phyloP scores from a whole-genome alignment of 2,113 vertebrate species.

The Clupea harengus region DNA sequence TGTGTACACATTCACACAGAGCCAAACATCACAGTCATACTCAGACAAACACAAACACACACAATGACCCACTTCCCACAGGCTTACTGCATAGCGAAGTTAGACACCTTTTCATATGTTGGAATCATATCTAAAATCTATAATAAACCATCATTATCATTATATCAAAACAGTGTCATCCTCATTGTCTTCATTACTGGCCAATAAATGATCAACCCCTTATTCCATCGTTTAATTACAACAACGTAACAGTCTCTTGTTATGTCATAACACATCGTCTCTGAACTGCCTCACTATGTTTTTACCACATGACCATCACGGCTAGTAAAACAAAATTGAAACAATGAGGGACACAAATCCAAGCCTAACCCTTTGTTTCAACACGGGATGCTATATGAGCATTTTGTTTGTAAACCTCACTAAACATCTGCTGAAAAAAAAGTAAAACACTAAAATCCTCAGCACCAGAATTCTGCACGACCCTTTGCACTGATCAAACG shows the following conservation, averaged over 20 bases:
- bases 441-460: background rate
- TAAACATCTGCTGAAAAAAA: background rate
- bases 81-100: background rate
- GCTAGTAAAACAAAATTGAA: background rate
- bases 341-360: background rate
- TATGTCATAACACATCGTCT: too few relatives aligned
- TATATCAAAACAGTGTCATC: too few relatives aligned
- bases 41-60: conserved; percentile 13
- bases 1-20: conserved; percentile 21
- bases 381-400: background rate
- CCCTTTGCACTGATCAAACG: background rate
- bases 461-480: background rate
- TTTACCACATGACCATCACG: background rate
- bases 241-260: too few relatives aligned
- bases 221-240: too few relatives aligned
- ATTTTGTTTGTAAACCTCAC: background rate
- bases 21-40: conserved; percentile 13
- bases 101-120: background rate
- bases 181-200: too few relatives aligned
- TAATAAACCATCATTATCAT: background rate
- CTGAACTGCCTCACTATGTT: too few relatives aligned
- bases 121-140: background rate
- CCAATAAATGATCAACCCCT: too few relatives aligned
- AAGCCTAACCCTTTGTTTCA: background rate
- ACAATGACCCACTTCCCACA: background rate